phyloP scores from a whole-genome alignment of 2,113 vertebrate genomes.

The Trichomycterus rosablanca region DNA sequence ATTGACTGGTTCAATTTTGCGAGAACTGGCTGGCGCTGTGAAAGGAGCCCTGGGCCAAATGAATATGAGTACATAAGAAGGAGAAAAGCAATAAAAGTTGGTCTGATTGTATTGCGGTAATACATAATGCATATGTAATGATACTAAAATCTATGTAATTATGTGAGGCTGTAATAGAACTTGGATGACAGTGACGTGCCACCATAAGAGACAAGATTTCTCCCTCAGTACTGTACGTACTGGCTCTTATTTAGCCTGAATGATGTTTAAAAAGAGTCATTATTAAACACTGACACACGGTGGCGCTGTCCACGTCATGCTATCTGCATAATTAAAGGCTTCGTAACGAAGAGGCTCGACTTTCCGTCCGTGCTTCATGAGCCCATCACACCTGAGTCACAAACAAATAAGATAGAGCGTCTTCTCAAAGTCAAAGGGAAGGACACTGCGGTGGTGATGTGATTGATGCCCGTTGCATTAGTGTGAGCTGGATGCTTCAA shows the following conservation, averaged over 20 bases:
- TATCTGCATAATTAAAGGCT: constrained; percentile 40
- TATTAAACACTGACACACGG: constrained; percentile 21
- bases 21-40: constrained; percentile 10
- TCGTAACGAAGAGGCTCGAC: constrained; percentile 17
- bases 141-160: constrained; percentile 26
- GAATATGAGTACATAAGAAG: constrained; percentile 13
- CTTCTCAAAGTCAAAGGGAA: constrained; percentile 70
- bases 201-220: constrained; percentile 21
- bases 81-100: constrained; percentile 15
- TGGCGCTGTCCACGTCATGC: constrained; percentile 19
- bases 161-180: constrained; percentile 17
- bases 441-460: constrained; percentile 55
- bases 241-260: constrained; percentile 28
- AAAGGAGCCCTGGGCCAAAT: constrained; percentile 16
- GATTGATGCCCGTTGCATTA: constrained; percentile 63
- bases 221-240: constrained; percentile 26
- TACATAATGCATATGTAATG: constrained; percentile 14
- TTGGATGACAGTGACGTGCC: constrained; percentile 17
- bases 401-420: constrained; percentile 69
- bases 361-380: constrained; percentile 45
- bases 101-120: constrained; percentile 12
- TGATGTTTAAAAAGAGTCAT: constrained; percentile 38
- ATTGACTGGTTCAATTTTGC: constrained; percentile 29
- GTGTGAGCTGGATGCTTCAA: constrained; percentile 54
- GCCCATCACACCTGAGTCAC: constrained; percentile 63